phyloP scores from a whole-genome alignment of 2,797 vertebrate species.

The Anolis apletophallus region DNA sequence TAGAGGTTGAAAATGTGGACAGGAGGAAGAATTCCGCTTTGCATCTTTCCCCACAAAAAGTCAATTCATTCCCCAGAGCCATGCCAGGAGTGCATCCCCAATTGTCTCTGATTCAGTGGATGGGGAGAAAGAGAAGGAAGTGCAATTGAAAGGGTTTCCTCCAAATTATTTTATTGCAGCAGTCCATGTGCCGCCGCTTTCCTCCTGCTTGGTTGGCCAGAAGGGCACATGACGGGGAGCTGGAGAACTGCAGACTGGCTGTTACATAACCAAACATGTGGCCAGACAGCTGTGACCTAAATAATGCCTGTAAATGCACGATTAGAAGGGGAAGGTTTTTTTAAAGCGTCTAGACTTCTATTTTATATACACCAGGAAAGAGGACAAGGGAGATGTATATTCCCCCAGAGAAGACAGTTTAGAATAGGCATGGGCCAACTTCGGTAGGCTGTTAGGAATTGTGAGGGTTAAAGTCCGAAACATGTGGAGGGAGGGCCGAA shows the following conservation, averaged over 20 bases:
- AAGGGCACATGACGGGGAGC: background rate
- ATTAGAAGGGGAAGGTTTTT: background rate
- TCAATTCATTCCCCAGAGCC: rapidly evolving
- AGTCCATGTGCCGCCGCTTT: background rate
- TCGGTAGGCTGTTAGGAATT: too few relatives aligned
- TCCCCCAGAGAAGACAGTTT: background rate
- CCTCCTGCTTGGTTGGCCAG: background rate
- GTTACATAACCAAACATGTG: slow-evolving; percentile 26
- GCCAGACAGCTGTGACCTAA: slow-evolving; percentile 18
- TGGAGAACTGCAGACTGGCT: rapidly evolving
- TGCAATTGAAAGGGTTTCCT: rapidly evolving
- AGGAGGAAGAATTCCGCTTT: background rate
- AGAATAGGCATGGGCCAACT: too few relatives aligned
- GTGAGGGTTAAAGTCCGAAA: too few relatives aligned
- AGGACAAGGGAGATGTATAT: background rate
- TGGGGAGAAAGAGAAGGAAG: too few relatives aligned
- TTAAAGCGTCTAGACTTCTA: background rate
- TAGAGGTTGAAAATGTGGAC: too few relatives aligned
- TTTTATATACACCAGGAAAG: background rate
- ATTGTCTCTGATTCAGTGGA: rapidly evolving
- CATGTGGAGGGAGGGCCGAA: too few relatives aligned
- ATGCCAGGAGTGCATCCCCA: rapidly evolving
- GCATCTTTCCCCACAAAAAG: too few relatives aligned
- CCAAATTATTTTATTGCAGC: background rate
- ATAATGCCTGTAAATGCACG: background rate